Evolutionary conservation across 2,113 vertebrate species (phyloP).

Genomic region (Gallinago undulata): DNA sequence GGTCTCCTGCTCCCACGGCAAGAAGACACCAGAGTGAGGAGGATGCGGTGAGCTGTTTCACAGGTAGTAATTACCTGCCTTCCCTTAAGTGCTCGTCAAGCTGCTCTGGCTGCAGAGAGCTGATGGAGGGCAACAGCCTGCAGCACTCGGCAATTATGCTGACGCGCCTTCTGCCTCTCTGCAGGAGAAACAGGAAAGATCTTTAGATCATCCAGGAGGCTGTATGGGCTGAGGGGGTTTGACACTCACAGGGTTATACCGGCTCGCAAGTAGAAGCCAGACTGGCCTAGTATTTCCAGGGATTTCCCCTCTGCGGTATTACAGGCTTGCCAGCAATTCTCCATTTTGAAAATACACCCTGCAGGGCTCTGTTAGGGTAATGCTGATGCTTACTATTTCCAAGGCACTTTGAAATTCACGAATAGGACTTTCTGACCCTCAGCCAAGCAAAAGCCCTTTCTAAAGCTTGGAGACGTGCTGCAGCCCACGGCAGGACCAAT

Average conservation of each 20-base stretch:
- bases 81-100: background rate
- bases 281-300: conserved; percentile 1
- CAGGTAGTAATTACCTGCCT: background rate
- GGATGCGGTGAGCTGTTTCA: background rate
- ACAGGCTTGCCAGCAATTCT: conserved; percentile 14
- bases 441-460: background rate
- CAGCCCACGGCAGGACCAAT: background rate
- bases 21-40: fast-evolving
- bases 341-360: conserved; percentile 1
- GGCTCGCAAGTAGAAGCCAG: background rate
- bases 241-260: background rate
- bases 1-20: background rate
- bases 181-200: conserved; percentile 31
- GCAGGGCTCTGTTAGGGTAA: background rate
- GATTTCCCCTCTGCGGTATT: conserved; percentile 15
- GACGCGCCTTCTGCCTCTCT: background rate
- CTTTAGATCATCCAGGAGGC: background rate
- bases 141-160: background rate
- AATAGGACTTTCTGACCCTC: background rate
- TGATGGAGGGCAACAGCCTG: background rate
- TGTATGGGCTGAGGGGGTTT: background rate
- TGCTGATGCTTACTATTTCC: background rate
- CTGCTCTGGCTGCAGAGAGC: background rate
- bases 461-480: background rate
- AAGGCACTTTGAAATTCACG: background rate